Percentiles rank a stretch among this genome's conserved stretches.
Evolutionary conservation across 2,113 vertebrate genomes (phyloP).

Genomic region (Malurus cyaneus): DNA sequence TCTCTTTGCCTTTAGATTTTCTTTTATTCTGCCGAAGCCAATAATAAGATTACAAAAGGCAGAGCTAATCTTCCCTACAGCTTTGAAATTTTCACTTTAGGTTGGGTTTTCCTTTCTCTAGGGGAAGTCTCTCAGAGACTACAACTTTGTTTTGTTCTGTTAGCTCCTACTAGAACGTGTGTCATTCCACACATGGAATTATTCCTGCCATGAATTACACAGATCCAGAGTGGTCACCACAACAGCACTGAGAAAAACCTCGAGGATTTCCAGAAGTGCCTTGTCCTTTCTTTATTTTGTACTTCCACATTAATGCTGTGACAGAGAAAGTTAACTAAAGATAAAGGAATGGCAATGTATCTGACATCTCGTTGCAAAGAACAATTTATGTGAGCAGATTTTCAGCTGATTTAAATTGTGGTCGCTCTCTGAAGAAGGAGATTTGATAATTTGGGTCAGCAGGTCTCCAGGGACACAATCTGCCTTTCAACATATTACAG

Average conservation of each 20-base stretch:
- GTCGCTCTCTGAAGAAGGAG: no score
- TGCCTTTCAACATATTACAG: not conserved
- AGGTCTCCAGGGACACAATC: not conserved
- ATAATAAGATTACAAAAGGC: conserved; percentile 11
- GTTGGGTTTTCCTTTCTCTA: not conserved
- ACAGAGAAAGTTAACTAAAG: conserved; percentile 8
- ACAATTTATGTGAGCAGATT: no score
- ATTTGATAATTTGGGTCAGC: conserved; percentile 13
- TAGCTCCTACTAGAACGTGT: not conserved
- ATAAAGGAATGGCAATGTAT: not conserved
- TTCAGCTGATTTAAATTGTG: no score
- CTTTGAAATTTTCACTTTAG: conserved; percentile 21
- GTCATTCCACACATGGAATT: not conserved
- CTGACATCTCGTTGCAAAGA: no score
- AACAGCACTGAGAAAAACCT: not conserved
- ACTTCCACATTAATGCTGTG: not conserved
- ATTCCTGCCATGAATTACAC: not conserved
- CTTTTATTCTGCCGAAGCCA: not conserved
- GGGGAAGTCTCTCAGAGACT: not conserved
- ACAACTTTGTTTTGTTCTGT: not conserved
- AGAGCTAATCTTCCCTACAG: not conserved
- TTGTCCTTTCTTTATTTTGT: not conserved
- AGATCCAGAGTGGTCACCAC: not conserved
- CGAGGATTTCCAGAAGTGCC: not conserved
- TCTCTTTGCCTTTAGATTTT: not conserved